phyloP scores from a whole-genome alignment of 2,888 invertebrate species.

The Aethes cnicana region DNA sequence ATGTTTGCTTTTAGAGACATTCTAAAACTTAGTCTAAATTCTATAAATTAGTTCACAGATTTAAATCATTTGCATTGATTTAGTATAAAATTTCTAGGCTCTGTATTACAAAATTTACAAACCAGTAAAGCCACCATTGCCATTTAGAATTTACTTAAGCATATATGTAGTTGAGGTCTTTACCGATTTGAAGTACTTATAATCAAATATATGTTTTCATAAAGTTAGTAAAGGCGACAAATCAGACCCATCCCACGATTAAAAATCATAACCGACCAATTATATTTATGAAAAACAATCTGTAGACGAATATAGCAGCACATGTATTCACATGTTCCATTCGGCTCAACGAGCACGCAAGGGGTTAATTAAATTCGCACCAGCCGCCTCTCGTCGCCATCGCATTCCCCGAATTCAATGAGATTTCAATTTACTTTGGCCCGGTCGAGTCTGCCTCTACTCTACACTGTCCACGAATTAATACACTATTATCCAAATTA shows the following conservation, averaged over 20 bases:
- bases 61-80: neutral
- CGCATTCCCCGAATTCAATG: conserved; percentile 80
- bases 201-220: too few relatives aligned
- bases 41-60: conserved; percentile 6
- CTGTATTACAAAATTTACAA: too few relatives aligned
- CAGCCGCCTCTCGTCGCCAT: conserved; percentile 72
- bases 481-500: conserved; percentile 55
- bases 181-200: too few relatives aligned
- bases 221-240: too few relatives aligned
- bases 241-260: too few relatives aligned
- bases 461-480: conserved; percentile 60
- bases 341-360: conserved; percentile 70
- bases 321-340: conserved; percentile 43
- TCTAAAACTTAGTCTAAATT: conserved; percentile 23
- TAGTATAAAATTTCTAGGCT: neutral
- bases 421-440: conserved; percentile 81
- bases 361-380: conserved; percentile 82
- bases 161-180: too few relatives aligned
- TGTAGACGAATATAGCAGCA: conserved; percentile 32
- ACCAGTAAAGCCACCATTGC: too few relatives aligned
- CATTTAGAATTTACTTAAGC: too few relatives aligned
- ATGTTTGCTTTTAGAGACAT: conserved; percentile 59
- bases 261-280: neutral
- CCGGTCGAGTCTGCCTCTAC: conserved; percentile 59
- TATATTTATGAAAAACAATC: conserved; percentile 34